phyloP scores from a whole-genome alignment of 2,797 vertebrate genomes.

The Pangasius djambal region DNA sequence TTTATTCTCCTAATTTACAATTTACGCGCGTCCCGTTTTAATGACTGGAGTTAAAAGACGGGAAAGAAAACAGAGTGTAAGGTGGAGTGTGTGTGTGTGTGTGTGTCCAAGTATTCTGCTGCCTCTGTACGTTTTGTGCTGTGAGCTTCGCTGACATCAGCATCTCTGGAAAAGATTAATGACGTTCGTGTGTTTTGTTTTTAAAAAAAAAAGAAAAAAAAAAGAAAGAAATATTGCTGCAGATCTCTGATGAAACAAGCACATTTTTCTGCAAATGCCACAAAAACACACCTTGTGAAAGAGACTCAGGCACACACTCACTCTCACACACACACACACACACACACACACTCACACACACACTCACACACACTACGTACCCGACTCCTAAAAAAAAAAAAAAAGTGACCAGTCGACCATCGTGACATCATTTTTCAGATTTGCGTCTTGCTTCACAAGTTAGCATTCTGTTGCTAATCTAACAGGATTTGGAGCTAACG shows the following conservation, averaged over 20 bases:
- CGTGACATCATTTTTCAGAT: neutral
- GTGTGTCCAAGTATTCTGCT: conserved; percentile 18
- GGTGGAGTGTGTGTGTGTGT: neutral
- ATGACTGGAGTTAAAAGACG: neutral
- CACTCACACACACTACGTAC: neutral
- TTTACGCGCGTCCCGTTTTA: neutral
- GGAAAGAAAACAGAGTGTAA: neutral
- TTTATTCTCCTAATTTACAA: neutral
- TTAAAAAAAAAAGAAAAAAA: neutral
- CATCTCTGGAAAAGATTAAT: conserved; percentile 46
- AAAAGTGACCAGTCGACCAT: neutral
- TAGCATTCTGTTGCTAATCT: neutral
- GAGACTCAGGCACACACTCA: conserved; percentile 23
- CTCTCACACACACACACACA: neutral
- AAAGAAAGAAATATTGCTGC: neutral
- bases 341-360: neutral
- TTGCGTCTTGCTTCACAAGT: neutral
- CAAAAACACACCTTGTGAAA: conserved; percentile 65
- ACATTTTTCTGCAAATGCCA: conserved; percentile 52
- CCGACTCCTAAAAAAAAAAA: neutral
- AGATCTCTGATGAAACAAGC: conserved; percentile 51
- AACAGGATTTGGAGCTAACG: neutral
- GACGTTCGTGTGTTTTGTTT: conserved; percentile 2
- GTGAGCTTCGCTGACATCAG: conserved; percentile 54
- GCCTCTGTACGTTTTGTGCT: conserved; percentile 44